Evolutionary conservation across 2,113 vertebrate species (phyloP), one percentile per base, ranked within the genome.

Genomic region (Columba janthina): DNA sequence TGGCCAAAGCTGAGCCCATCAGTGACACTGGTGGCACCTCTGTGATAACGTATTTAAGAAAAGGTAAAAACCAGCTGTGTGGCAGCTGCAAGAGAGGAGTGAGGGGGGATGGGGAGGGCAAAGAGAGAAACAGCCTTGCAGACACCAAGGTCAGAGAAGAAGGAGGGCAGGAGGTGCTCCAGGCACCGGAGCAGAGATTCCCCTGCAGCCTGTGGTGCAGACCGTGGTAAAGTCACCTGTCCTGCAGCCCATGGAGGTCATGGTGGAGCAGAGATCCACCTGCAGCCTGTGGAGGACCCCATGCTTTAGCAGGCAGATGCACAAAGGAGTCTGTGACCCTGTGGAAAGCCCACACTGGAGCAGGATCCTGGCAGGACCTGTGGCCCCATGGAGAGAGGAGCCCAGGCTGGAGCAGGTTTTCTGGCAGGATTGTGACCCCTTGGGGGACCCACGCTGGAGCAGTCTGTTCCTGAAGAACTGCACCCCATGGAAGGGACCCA

Each of bases 301-400:
- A 4, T 1, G 6, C 4, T 6, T 3, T 5, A 57, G 40, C 40
- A 22, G 18, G 3, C 32, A 16, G 3, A 12, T 0, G 1, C 58
- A 29, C 66, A 62, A 21, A 57, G n/a, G 36, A 80, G 24, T 2
- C 42, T 84, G 81, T n/a, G 61, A 34, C n/a, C 65, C 15, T 19
- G 6, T 5, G 25, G 50, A 36, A 9, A 57, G 29, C 36, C 20
- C 21, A 4, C 1, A 2, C 15, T 9, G 58, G 29, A 50, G n/a
- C 38, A 71, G 64, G 25, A 16, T 76, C 15, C 29, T 58, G 29
- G 51, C 57, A 85, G 46, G 34, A 66, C 24, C 18, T 32, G 28
- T 46, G 57, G 51, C 29, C 24, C 51, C 15, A 11, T 1, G 6
- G n/a, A n/a, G 11, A 42, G 5, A 42, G 10, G 10, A 28, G 38